A percentile compares a stretch with the other conserved stretches of the same genome.
These are phyloP conservation scores for Colinus virginianus DNA, from an alignment of 2,113 vertebrate species.

Conservation along the genomic window DNA sequence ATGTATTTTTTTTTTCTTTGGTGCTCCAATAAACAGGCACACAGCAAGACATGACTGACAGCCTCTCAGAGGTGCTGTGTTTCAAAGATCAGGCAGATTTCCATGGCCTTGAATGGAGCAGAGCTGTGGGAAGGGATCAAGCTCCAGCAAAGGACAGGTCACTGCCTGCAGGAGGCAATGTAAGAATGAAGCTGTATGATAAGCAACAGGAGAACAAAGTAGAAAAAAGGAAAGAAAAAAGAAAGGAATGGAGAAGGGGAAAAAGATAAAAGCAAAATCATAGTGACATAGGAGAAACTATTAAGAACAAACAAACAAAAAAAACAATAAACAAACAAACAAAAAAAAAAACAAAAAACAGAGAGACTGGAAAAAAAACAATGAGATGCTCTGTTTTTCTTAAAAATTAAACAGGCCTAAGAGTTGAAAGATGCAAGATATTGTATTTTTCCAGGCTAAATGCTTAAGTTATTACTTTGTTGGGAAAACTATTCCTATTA, in stretches of 20 bases:
- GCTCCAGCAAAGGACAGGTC: neutral
- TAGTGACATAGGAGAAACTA: neutral
- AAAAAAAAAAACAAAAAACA: neutral
- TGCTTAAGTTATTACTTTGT: neutral
- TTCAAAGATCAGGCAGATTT: constrained; percentile 20
- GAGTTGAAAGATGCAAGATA: neutral
- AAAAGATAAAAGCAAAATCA: neutral
- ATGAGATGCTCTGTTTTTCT: neutral
- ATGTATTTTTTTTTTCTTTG: neutral
- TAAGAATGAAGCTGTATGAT: neutral
- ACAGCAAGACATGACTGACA: constrained; percentile 6
- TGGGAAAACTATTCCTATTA: neutral
- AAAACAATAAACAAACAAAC: neutral
- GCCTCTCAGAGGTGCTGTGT: neutral
- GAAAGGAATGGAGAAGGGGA: neutral
- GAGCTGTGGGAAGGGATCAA: neutral
- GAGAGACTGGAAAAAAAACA: neutral
- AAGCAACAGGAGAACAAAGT: neutral
- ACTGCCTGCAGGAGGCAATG: neutral
- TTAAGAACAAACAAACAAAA: neutral
- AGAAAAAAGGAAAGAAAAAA: neutral
- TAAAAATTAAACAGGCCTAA: neutral
- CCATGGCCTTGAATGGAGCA: neutral
- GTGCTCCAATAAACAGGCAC: neutral
- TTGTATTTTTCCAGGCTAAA: neutral